phyloP scores from a whole-genome alignment of 2,888 invertebrate genomes.

The Nycteola revayana region DNA sequence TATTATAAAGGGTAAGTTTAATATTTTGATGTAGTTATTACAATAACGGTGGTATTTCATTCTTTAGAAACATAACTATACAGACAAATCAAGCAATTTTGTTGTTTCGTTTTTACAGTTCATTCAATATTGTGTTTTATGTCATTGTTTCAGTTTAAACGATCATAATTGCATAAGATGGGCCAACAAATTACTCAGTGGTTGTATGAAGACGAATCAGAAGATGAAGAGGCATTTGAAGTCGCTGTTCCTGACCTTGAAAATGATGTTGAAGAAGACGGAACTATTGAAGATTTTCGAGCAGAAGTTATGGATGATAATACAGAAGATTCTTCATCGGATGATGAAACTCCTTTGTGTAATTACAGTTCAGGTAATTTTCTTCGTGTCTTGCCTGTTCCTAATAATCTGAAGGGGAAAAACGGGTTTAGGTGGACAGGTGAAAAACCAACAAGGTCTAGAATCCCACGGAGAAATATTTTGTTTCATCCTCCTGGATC shows the following conservation, averaged over 20 bases:
- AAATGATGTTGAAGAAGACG: slow-evolving; percentile 11
- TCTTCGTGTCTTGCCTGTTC: slow-evolving; percentile 10
- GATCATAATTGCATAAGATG: slow-evolving; percentile 4
- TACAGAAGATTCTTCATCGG: slow-evolving; percentile 7
- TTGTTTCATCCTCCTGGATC: slow-evolving; percentile 12
- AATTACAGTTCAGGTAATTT: slow-evolving; percentile 12
- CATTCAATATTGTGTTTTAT: slow-evolving; percentile 8
- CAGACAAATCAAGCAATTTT: slow-evolving; percentile 2
- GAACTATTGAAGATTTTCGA: slow-evolving; percentile 9
- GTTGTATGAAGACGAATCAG: slow-evolving; percentile 8
- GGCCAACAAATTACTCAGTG: slow-evolving; percentile 3
- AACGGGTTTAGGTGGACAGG: slow-evolving; percentile 9
- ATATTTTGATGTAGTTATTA: slow-evolving; percentile 4
- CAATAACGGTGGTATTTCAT: slow-evolving; percentile 1
- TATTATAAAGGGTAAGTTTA: slow-evolving; percentile 6
- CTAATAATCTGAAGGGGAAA: slow-evolving; percentile 12
- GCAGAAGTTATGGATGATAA: slow-evolving; percentile 1
- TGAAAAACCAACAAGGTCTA: slow-evolving; percentile 12
- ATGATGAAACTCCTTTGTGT: slow-evolving; percentile 8
- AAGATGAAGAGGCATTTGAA: slow-evolving; percentile 8
- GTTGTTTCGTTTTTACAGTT: slow-evolving; percentile 3
- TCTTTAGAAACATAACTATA: neutral
- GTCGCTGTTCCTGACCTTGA: slow-evolving; percentile 9
- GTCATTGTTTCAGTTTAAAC: slow-evolving; percentile 9
- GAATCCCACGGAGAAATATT: slow-evolving; percentile 8